Conservation (phyloP, 2,888 invertebrate species). For the Nysson spinosus region DNA sequence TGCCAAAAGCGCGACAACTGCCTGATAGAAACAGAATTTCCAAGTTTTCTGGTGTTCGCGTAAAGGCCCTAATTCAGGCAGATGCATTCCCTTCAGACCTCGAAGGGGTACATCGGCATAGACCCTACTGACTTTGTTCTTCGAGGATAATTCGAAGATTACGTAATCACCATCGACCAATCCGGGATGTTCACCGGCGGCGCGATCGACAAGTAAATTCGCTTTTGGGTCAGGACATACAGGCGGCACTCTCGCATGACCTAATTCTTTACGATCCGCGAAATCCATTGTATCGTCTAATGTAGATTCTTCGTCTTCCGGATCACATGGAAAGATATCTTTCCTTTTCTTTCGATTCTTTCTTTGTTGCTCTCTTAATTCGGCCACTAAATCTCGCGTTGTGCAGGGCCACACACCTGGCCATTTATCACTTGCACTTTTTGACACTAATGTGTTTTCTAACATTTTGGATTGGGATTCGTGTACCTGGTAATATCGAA, state of each 20-base stretch:
- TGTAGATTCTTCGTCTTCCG: constrained; percentile 23
- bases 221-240: neutral
- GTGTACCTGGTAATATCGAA: constrained; percentile 14
- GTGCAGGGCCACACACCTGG: constrained; percentile 63
- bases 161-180: constrained; percentile 71
- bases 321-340: constrained; percentile 57
- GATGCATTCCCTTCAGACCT: constrained; percentile 70
- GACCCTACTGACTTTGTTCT: constrained; percentile 35
- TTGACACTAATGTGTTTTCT: neutral
- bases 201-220: constrained; percentile 55
- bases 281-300: constrained; percentile 53
- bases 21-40: constrained; percentile 73
- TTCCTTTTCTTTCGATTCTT: constrained; percentile 43
- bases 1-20: constrained; percentile 67
- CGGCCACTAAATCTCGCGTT: constrained; percentile 44
- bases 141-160: constrained; percentile 53
- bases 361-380: constrained; percentile 33
- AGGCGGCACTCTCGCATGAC: constrained; percentile 66
- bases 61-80: constrained; percentile 57
- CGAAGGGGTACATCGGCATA: constrained; percentile 65
- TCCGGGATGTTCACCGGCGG: constrained; percentile 63
- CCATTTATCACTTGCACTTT: constrained; percentile 53
- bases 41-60: constrained; percentile 67
- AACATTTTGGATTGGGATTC: constrained; percentile 15
- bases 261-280: constrained; percentile 65